Evolutionary conservation across 1,140 invertebrate species (phyloP), one percentile per base, ranked within the genome.

Genomic region (Oryctes rhinoceros): DNA sequence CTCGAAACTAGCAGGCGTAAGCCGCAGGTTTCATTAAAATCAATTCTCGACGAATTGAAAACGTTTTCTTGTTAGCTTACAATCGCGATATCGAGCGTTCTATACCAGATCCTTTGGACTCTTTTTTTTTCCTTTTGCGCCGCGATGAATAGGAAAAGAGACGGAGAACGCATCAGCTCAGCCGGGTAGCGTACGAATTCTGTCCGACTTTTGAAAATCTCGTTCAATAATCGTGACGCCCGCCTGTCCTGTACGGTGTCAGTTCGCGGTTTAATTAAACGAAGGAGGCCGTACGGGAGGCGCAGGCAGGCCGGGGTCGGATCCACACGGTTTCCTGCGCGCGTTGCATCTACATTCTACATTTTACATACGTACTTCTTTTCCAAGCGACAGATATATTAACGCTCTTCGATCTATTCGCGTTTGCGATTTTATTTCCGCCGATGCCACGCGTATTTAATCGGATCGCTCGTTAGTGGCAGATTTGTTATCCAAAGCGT

Each of bases 241-340:
- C 39, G 39, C 39, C 39, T 74, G 71, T 74, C 71, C 24, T 74
- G 37, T 62, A 18, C 53, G 53, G 13, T 78, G 80, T 80, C 75
- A 80, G 80, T 78, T 80, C 76, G 80, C 67, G 80, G 80, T 80
- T 80, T 80, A 80, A 80, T 80, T 80, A 80, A 78, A 62, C 44
- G 59, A 20, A 18, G 53, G 53, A 7, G 53, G 53, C 20, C 53
- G 20, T 20, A 6, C 39, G 3, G 39, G 5, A 44, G 39, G 9
- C n/a, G n/a, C 39, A 44, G 39, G 9, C 39, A 44, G 39, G 39
- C 39, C 49, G 13, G 53, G 53, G 53, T 20, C 53, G 20, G 7
- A 62, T 62, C 39, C 9, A 44, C 9, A 44, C 5, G 9, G 39
- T 44, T 44, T 44, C 5, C 39, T 44, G 0, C 9, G 39, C 39